Evolutionary conservation across 92 coral and sea anemone species (phyloP).

Genomic region (Actinernus sp.): DNA sequence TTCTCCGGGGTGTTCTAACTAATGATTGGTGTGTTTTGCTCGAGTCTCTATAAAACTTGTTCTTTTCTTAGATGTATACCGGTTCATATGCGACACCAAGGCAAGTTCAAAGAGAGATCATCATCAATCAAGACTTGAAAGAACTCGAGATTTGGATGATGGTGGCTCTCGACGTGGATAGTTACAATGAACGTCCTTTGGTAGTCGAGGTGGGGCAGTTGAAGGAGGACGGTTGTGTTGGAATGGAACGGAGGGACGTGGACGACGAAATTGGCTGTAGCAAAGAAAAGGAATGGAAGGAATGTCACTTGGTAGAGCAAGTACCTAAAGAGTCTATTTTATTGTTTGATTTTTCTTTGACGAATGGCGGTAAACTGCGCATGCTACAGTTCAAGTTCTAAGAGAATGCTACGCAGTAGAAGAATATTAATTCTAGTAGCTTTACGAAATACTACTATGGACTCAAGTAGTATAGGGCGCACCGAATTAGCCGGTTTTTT

Average conservation of each 20-base stretch:
- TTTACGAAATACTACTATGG: no score
- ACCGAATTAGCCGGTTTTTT: no score
- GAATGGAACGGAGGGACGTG: constrained; percentile 29
- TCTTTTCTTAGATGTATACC: constrained; percentile 19
- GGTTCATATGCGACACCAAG: constrained; percentile 19
- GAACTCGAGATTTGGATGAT: constrained; percentile 18
- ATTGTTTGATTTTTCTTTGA: constrained; percentile 34
- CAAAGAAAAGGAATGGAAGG: constrained; percentile 18
- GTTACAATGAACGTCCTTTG: constrained; percentile 17
- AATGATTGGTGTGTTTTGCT: no score
- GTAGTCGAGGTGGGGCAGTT: constrained; percentile 18
- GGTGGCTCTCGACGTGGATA: constrained; percentile 28
- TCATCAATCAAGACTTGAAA: not conserved
- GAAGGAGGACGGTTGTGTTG: constrained; percentile 6
- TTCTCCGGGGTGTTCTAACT: no score
- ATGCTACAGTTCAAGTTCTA: constrained; percentile 12
- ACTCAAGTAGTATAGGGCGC: no score
- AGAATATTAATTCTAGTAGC: no score
- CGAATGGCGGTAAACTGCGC: constrained; percentile 12
- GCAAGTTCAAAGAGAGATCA: constrained; percentile 9
- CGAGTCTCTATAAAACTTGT: no score
- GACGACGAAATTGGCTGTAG: constrained; percentile 17
- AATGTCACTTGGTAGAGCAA: constrained; percentile 19
- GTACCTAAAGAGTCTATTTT: constrained; percentile 19
- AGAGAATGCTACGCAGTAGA: constrained; percentile 7